phyloP scores from a whole-genome alignment of 2,797 vertebrate species.

The Muscicapa striata region DNA sequence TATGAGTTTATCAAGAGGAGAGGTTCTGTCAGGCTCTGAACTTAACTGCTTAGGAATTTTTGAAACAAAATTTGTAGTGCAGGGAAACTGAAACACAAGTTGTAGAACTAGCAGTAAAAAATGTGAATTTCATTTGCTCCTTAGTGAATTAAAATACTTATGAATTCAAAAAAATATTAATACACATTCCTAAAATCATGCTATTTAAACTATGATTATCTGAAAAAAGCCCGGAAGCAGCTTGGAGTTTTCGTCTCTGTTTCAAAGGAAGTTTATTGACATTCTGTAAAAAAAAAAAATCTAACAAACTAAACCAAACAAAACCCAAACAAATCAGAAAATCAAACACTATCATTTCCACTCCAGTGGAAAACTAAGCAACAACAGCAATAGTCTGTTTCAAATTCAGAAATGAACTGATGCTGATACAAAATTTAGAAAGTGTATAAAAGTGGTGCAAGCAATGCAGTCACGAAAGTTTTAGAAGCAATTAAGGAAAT shows the following conservation, averaged over 20 bases:
- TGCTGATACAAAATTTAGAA: neutral
- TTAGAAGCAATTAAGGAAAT: neutral
- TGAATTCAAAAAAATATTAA: neutral
- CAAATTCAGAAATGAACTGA: neutral
- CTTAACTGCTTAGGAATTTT: neutral
- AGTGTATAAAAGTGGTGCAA: neutral
- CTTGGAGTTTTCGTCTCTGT: neutral
- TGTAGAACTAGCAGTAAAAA: neutral
- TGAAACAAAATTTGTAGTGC: neutral
- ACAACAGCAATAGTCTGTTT: neutral
- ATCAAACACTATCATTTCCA: neutral
- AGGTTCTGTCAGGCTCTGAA: neutral
- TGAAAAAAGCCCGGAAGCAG: neutral
- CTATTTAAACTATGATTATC: neutral
- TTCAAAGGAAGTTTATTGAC: neutral
- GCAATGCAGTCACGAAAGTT: neutral
- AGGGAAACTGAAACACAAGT: neutral
- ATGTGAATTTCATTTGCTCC: neutral
- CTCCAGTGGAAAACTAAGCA: neutral
- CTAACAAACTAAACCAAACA: neutral
- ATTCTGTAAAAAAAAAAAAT: neutral
- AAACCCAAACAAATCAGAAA: neutral
- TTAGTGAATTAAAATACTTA: neutral
- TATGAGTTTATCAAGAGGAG: neutral
- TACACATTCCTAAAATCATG: neutral